Percentiles rank a stretch among this genome's conserved stretches.
Conservation (phyloP, 2,888 invertebrate genomes). For the Ceraclea dissimilis region DNA sequence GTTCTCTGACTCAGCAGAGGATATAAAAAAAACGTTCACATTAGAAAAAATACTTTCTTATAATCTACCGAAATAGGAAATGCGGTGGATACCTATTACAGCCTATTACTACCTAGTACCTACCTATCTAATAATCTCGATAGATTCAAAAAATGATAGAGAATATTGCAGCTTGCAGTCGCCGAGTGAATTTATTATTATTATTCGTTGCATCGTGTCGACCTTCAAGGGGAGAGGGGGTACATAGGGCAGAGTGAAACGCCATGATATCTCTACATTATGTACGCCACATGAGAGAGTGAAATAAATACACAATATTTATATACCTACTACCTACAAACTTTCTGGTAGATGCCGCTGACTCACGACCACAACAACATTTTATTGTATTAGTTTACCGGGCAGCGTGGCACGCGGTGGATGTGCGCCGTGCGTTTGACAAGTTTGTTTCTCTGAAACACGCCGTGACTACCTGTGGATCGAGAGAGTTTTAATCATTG, state of each 20-base stretch:
- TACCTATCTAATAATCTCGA: no score
- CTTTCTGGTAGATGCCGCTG: neutral
- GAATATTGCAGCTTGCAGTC: neutral
- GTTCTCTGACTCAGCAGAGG: no score
- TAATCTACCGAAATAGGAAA: no score
- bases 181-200: neutral
- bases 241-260: neutral
- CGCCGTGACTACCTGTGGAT: slow-evolving; percentile 19
- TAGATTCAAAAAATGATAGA: no score
- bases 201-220: neutral
- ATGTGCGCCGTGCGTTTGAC: neutral
- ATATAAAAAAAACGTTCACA: no score
- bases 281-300: neutral
- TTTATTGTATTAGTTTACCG: neutral
- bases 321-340: neutral
- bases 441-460: slow-evolving; percentile 3
- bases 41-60: no score
- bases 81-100: no score
- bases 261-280: no score
- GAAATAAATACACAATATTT: neutral
- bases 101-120: no score
- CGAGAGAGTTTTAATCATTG: slow-evolving; percentile 4
- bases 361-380: neutral
- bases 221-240: slow-evolving; percentile 1
- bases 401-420: neutral